phyloP scores from a whole-genome alignment of 2,113 vertebrate species.

The Aphyosemion australe region DNA sequence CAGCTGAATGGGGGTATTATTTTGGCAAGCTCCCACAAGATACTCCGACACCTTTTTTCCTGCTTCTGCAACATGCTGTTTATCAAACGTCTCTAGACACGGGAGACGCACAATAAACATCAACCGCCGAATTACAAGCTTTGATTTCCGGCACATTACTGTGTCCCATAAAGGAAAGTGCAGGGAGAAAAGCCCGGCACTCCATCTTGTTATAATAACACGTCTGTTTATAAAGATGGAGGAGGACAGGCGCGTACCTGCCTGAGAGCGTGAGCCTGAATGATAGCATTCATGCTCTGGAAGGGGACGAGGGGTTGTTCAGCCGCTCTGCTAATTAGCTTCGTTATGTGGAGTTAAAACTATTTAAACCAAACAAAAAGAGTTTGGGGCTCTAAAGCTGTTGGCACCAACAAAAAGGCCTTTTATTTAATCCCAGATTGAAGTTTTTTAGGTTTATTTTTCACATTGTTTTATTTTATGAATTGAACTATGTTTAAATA shows the following conservation, averaged over 20 bases:
- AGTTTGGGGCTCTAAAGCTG: constrained; percentile 3
- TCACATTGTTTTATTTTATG: too few relatives aligned
- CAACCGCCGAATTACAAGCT: constrained; percentile 66
- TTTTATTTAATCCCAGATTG: background rate
- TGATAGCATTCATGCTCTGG: constrained; percentile 49
- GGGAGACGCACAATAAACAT: constrained; percentile 73
- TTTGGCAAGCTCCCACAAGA: constrained; percentile 75
- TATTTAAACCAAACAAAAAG: constrained; percentile 2
- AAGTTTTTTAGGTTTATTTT: too few relatives aligned
- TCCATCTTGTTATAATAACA: constrained; percentile 83
- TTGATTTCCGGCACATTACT: constrained; percentile 64
- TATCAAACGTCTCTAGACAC: constrained; percentile 69
- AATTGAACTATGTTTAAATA: too few relatives aligned
- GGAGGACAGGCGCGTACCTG: constrained; percentile 66
- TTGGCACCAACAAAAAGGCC: background rate
- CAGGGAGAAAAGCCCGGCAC: constrained; percentile 43
- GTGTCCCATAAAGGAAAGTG: constrained; percentile 51
- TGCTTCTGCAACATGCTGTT: constrained; percentile 68
- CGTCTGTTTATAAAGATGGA: constrained; percentile 89
- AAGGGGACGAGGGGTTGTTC: constrained; percentile 12
- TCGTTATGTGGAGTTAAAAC: constrained; percentile 21
- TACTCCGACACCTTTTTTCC: constrained; percentile 65
- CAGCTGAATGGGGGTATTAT: constrained; percentile 72
- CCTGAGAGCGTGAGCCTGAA: constrained; percentile 48
- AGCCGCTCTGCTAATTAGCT: constrained; percentile 47